These are phyloP conservation scores for Venturia canescens DNA, from an alignment of 1,140 invertebrate species.

Conservation along the genomic window DNA sequence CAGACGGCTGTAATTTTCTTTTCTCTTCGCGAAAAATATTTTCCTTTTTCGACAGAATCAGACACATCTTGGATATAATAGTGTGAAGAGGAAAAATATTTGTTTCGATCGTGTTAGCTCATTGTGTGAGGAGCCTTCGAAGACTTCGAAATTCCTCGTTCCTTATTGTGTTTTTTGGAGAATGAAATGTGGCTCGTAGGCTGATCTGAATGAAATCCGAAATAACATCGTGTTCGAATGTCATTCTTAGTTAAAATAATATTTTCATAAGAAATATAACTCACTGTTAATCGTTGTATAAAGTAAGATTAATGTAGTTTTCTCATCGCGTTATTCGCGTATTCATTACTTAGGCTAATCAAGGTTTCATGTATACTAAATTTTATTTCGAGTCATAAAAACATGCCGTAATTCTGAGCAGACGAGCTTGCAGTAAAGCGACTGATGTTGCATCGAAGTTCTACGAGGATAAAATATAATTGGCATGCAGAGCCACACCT, in stretches of 20 bases:
- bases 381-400: background rate
- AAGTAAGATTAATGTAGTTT: background rate
- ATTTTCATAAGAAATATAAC: too few relatives aligned
- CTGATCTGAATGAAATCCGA: too few relatives aligned
- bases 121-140: too few relatives aligned
- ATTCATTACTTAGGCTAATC: background rate
- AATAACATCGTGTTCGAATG: background rate
- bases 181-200: too few relatives aligned
- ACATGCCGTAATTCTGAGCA: background rate
- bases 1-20: slow-evolving; percentile 30
- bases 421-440: background rate
- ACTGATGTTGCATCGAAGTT: background rate
- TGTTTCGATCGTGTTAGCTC: too few relatives aligned
- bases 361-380: background rate
- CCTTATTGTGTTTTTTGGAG: too few relatives aligned
- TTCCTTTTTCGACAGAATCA: background rate
- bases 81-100: too few relatives aligned
- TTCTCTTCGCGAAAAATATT: background rate
- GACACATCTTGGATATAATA: background rate
- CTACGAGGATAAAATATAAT: slow-evolving; percentile 4
- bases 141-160: too few relatives aligned
- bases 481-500: background rate
- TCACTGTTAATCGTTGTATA: background rate
- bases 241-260: too few relatives aligned
- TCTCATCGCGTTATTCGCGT: background rate